phyloP scores from a whole-genome alignment of 1,140 invertebrate species.

The Zophobas morio region DNA sequence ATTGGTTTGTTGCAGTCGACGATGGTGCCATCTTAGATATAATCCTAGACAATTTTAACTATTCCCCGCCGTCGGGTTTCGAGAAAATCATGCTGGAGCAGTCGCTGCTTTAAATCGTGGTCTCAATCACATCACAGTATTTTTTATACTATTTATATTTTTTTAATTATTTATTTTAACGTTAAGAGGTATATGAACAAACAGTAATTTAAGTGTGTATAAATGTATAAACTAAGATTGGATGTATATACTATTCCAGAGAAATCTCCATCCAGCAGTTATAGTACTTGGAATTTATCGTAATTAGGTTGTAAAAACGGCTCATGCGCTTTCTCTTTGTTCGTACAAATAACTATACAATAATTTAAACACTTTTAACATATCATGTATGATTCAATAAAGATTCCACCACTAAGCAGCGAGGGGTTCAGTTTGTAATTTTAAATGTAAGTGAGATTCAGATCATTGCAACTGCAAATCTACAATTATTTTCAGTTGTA shows the following conservation, averaged over 20 bases:
- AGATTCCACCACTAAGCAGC: slow-evolving; percentile 10
- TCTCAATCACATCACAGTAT: slow-evolving; percentile 36
- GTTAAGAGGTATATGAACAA: slow-evolving; percentile 36
- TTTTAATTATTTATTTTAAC: slow-evolving; percentile 30
- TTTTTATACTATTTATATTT: slow-evolving; percentile 50
- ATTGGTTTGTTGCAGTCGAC: slow-evolving; percentile 84
- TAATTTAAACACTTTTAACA: slow-evolving; percentile 37
- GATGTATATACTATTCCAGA: slow-evolving; percentile 36
- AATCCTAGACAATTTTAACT: slow-evolving; percentile 90
- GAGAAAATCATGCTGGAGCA: slow-evolving; percentile 98
- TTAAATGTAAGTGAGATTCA: too few species aligned
- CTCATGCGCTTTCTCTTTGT: slow-evolving; percentile 27
- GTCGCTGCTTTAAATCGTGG: slow-evolving; percentile 89
- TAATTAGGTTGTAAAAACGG: slow-evolving; percentile 12
- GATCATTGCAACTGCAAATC: too few species aligned
- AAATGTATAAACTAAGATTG: slow-evolving; percentile 46
- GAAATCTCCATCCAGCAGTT: slow-evolving; percentile 46
- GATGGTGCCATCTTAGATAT: slow-evolving; percentile 97
- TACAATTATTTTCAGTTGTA: too few species aligned
- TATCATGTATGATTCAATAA: slow-evolving; percentile 35
- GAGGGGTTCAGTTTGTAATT: too few species aligned
- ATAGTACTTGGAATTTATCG: slow-evolving; percentile 12
- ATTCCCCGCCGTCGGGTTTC: slow-evolving; percentile 90
- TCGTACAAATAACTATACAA: slow-evolving; percentile 27
- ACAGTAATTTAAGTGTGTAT: slow-evolving; percentile 33